Evolutionary conservation across 2,888 invertebrate genomes (phyloP), one percentile per base, ranked within the genome.

Genomic region (Trissolcus brochymenae): DNA sequence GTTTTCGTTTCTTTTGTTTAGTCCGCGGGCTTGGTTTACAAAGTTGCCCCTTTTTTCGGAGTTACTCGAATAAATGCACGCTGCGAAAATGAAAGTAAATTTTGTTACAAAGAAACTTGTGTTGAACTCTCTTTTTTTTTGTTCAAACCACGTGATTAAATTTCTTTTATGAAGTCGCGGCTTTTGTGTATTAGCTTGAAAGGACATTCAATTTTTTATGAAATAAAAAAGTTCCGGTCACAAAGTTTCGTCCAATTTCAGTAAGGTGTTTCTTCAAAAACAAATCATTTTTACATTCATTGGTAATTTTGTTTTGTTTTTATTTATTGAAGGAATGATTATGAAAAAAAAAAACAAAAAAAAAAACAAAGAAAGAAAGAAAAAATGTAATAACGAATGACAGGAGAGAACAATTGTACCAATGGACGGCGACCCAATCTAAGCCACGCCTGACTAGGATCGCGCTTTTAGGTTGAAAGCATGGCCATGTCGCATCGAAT

Each of bases 381-480:
- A 72, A 72, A 35, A 35, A 35, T 1, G 35, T 71, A 62, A 76
- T 72, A 67, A 40, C 64, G 50, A 65, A 61, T 40, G 9, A 43
- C 49, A 19, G 16, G 75, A 64, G 70, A 57, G 53, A 55, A 17
- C 62, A 16, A 54, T 74, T 68, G 68, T 68, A 74, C 2, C 64
- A 78, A 54, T 74, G 76, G 62, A 46, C 56, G 72, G 55, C 55
- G 57, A 55, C 46, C 73, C 68, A 73, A 41, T 51, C 57, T 61
- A 62, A 72, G 75, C 75, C 57, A 62, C 64, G 50, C 64, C 74
- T 68, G 70, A 64, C 73, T 71, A 51, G 78, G 82, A 80, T 78
- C 74, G 74, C 80, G 82, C 82, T 86, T 87, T 85, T 85, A 87
- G 85, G 84, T 84, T 86, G 86, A 87, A 87, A 87, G 87, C 87